Evolutionary conservation across 2,888 invertebrate species (phyloP).

Genomic region (Sminthurinus aureus): DNA sequence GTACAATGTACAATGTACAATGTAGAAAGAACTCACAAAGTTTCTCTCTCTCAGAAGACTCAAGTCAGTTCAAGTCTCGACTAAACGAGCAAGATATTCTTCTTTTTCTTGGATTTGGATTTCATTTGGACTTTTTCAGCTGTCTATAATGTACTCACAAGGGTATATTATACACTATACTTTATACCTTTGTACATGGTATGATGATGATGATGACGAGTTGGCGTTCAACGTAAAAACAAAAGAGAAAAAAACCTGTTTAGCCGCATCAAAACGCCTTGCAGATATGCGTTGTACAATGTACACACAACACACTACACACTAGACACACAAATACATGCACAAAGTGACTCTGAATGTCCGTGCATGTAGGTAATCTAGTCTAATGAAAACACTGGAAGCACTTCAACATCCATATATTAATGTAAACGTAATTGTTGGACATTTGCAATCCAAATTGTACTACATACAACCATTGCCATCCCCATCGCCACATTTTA

Average conservation of each 20-base stretch:
- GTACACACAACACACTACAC: constrained; percentile 20
- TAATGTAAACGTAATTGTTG: background rate
- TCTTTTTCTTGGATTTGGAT: background rate
- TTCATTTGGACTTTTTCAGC: no score
- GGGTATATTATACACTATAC: background rate
- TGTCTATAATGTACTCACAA: background rate
- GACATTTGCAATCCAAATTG: background rate
- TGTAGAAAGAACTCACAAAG: constrained; percentile 8
- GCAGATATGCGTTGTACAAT: constrained; percentile 12
- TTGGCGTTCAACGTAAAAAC: background rate
- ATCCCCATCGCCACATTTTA: background rate
- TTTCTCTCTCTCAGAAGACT: background rate
- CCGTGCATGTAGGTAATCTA: constrained; percentile 23
- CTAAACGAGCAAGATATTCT: background rate
- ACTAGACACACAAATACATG: background rate
- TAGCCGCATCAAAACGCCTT: constrained; percentile 24
- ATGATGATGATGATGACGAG: background rate
- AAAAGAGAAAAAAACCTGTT: constrained; percentile 25
- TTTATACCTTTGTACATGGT: background rate
- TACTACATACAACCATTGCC: background rate
- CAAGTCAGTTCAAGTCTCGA: background rate
- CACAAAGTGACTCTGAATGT: background rate
- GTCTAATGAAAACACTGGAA: constrained; percentile 38
- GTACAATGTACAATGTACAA: background rate
- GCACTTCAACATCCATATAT: constrained; percentile 24